Base-by-base conservation (phyloP, 2,797 vertebrate species). In the Loris lydekkerianus region DNA sequence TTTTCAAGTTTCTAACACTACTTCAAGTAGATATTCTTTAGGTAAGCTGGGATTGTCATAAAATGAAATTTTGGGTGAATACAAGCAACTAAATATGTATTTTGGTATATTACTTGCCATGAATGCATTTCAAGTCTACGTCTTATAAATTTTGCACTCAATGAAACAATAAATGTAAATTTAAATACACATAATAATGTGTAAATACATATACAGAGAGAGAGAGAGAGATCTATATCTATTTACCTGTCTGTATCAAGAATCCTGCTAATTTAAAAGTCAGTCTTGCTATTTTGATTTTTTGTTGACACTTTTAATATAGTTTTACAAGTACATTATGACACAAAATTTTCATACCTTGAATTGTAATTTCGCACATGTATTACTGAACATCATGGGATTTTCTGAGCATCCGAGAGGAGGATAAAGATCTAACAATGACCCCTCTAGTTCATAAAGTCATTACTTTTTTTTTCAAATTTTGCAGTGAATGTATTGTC, bases 41-140 rank as follows among this genome's bases (percentile, higher is more conserved):
- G 40, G 10, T 29, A 77, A 73, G 6, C 17, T 78, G 18, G 61
- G 14, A 72, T 87, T 92, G 14, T 63, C 13, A 56, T 72, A 46
- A 83, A 81, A 75, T 1, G 18, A 17, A 75, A 21, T 75, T 94
- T 91, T 78, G 23, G 5, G 29, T 91, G 58, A 91, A 65, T 3
- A 37, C 14, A 78, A 65, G 40, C 13, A 69, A 49, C 17, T 87
- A n/a, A 37, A 18, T 75, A 78, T 37, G 89, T 86, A 78, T 34
- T 91, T 88, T 93, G 17, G 25, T 65, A 82, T 82, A 17, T 77
- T 34, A 76, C 63, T 96, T 91, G 17, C 31, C 72, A 25, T 69
- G 15, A 86, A 31, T 91, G 1, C 3, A 81, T 75, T 87, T 85
- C 7, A 86, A 61, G 5, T 70, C 13, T 23, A 5, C 70, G 40